A percentile compares a stretch with the other conserved stretches of the same genome.
phyloP scores from a whole-genome alignment of 1,140 invertebrate genomes.

The Stegodyphus mimosarum region DNA sequence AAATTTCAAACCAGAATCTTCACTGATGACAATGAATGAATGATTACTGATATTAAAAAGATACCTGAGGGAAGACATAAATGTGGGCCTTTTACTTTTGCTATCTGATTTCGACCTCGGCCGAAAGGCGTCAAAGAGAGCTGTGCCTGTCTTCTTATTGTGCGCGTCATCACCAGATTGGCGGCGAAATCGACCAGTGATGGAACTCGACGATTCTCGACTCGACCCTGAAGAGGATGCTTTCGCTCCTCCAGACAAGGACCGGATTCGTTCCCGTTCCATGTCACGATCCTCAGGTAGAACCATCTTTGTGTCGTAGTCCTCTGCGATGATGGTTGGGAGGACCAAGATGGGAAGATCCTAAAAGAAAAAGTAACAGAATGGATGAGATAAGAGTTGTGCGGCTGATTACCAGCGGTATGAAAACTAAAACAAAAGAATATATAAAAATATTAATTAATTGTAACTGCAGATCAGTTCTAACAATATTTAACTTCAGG shows the following conservation, averaged over 20 bases:
- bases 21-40: no score
- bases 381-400: no score
- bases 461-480: no score
- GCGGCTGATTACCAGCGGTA: no score
- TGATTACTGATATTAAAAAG: no score
- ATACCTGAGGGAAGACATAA: conserved; percentile 82
- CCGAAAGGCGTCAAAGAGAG: conserved; percentile 86
- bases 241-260: conserved; percentile 22
- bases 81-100: conserved; percentile 74
- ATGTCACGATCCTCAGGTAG: conserved; percentile 19
- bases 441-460: no score
- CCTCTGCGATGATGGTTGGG: conserved; percentile 40
- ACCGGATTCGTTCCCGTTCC: conserved; percentile 41
- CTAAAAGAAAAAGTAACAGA: background rate
- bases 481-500: no score
- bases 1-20: no score
- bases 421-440: no score
- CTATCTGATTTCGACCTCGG: conserved; percentile 84
- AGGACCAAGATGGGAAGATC: conserved; percentile 44
- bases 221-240: background rate
- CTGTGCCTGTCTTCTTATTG: conserved; percentile 62
- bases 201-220: background rate
- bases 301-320: conserved; percentile 41
- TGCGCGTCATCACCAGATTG: conserved; percentile 41
- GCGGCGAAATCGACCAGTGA: conserved; percentile 20